Percentiles rank a stretch among this genome's conserved stretches.
Evolutionary conservation across 2,888 invertebrate genomes (phyloP).

Genomic region (Neoascia interrupta): DNA sequence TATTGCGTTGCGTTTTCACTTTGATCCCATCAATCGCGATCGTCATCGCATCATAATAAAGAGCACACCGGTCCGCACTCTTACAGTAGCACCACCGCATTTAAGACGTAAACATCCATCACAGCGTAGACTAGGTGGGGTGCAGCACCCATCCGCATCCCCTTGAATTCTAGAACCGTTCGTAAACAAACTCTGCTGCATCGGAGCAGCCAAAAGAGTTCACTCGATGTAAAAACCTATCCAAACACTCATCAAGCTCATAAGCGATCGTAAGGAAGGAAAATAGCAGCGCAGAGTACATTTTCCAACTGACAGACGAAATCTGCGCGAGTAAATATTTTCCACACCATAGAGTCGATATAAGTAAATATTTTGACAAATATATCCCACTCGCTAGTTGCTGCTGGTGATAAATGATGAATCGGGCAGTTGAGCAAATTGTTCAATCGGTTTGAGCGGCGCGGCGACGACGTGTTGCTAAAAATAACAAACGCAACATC

Average conservation of each 20-base stretch:
- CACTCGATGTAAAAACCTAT: slow-evolving; percentile 55
- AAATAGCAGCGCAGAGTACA: slow-evolving; percentile 52
- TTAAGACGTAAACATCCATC: slow-evolving; percentile 58
- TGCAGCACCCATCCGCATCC: slow-evolving; percentile 2
- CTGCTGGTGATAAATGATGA: slow-evolving; percentile 65
- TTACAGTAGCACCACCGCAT: slow-evolving; percentile 22
- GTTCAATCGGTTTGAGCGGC: slow-evolving; percentile 60
- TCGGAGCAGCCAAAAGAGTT: slow-evolving; percentile 39
- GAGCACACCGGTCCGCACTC: slow-evolving; percentile 54
- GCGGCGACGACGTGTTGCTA: slow-evolving; percentile 19
- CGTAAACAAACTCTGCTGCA: slow-evolving; percentile 61
- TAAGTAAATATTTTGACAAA: slow-evolving; percentile 69
- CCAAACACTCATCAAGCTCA: slow-evolving; percentile 65
- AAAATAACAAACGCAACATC: slow-evolving; percentile 65
- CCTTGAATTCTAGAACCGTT: slow-evolving; percentile 35
- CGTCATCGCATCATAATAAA: slow-evolving; percentile 69
- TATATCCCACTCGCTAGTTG: slow-evolving; percentile 64
- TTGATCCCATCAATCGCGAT: slow-evolving; percentile 68
- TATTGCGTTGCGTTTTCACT: slow-evolving; percentile 60
- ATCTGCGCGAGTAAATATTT: slow-evolving; percentile 65
- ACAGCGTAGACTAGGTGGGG: slow-evolving; percentile 31
- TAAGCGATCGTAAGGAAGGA: slow-evolving; percentile 65
- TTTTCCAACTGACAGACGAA: slow-evolving; percentile 64
- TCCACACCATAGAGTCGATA: slow-evolving; percentile 63
- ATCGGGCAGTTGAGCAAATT: slow-evolving; percentile 66